Evolutionary conservation across 1,140 invertebrate genomes (phyloP).

Genomic region (Caligus rogercresseyi): DNA sequence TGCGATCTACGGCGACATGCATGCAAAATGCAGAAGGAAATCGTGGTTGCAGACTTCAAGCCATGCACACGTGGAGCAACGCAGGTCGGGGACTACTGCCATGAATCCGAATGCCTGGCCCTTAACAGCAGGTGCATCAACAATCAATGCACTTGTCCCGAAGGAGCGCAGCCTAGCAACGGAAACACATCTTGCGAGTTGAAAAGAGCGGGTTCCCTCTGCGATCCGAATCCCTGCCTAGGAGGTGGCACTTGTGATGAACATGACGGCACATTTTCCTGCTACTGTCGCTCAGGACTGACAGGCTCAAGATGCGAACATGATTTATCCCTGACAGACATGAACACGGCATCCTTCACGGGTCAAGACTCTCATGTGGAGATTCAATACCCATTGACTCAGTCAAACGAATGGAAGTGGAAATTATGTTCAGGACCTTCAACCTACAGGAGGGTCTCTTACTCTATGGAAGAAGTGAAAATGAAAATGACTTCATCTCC

Average conservation of each 20-base stretch:
- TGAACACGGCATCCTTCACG: conserved; percentile 8
- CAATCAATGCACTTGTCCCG: conserved; percentile 1
- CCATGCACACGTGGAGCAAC: conserved; percentile 54
- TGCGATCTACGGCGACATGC: conserved; percentile 61
- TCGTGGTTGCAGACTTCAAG: conserved; percentile 61
- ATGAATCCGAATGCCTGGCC: conserved; percentile 3
- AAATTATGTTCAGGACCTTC: conserved; percentile 70
- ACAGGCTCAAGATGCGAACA: conserved; percentile 12
- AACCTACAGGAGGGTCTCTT: conserved; percentile 55
- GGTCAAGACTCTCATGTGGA: conserved; percentile 6
- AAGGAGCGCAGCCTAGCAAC: neutral
- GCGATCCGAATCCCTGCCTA: conserved; percentile 16
- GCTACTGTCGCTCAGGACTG: conserved; percentile 13
- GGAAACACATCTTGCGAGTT: neutral
- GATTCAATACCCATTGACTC: neutral
- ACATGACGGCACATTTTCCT: conserved; percentile 18
- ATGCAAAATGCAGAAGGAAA: conserved; percentile 48
- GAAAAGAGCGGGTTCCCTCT: neutral
- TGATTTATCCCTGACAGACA: neutral
- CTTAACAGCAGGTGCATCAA: neutral
- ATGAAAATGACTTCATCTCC: conserved; percentile 68
- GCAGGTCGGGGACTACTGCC: conserved; percentile 23
- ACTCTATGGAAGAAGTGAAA: conserved; percentile 63
- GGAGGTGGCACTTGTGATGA: conserved; percentile 20
- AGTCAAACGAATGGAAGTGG: conserved; percentile 34